Evolutionary conservation across 2,113 vertebrate genomes (phyloP), one percentile per base, ranked within the genome.

Genomic region (Peromyscus polionotus): DNA sequence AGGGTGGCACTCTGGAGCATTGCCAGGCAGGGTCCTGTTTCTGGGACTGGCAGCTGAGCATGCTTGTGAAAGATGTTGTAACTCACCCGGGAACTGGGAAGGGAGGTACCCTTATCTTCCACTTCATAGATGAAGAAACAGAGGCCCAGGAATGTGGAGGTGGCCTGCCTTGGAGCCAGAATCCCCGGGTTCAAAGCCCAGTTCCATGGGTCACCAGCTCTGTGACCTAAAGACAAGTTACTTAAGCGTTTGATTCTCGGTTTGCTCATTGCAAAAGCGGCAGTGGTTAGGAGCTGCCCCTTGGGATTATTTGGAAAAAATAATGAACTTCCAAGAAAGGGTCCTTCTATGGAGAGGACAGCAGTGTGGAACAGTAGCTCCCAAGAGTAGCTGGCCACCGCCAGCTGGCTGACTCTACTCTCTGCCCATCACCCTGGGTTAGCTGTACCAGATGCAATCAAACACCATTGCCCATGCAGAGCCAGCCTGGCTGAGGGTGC

Each of bases 381-480:
- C 33, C 7, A 80, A 39, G 79, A 19, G 20, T 36, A 45, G 2
- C n/a, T 59, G 70, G 57, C 63, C 54, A 1, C 36, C 3, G 20
- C 28, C 33, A 16, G 8, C 75, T 42, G 16, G 65, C 36, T 54
- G 2, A 39, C 65, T 6, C 59, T 39, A 54, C 61, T 17, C 22
- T 59, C 17, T 28, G 24, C 36, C 36, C 28, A 19, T 26, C 54
- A n/a, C 3, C 28, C 48, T 67, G 9, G 13, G 7, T 1, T 9
- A 31, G 0, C 11, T 22, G 45, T 63, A 8, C n/a, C 39, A 12
- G 48, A 67, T 7, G 14, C 24, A 0, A 24, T 1, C 3, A 20
- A 65, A 65, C 54, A 84, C 61, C 5, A 6, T 3, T 3, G 17
- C 16, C 10, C 24, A 9, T 31, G 33, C 26, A 2, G 7, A 89